These are phyloP conservation scores for Solea senegalensis DNA, from an alignment of 2,113 vertebrate species.

Conservation along the genomic window DNA sequence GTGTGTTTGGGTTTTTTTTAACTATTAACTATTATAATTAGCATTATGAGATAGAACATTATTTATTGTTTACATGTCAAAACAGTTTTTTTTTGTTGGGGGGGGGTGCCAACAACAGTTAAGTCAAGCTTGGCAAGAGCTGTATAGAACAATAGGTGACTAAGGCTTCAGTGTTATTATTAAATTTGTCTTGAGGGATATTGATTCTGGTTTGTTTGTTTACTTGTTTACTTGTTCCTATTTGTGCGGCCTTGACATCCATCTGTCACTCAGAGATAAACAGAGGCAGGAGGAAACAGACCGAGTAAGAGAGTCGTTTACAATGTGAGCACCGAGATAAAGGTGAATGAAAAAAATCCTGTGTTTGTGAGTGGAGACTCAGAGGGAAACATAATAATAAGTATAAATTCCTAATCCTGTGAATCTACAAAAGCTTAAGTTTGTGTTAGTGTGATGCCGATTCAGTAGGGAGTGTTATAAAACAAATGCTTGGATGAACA, in stretches of 20 bases:
- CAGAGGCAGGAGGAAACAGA: slow-evolving; percentile 30
- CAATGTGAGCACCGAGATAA: slow-evolving; percentile 21
- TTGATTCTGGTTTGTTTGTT: slow-evolving; percentile 73
- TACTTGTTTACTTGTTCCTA: slow-evolving; percentile 59
- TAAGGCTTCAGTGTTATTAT: slow-evolving; percentile 60
- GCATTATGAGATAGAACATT: neutral
- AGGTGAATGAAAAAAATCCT: slow-evolving; percentile 41
- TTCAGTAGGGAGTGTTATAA: slow-evolving; percentile 58
- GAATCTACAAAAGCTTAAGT: slow-evolving; percentile 35
- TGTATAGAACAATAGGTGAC: slow-evolving; percentile 40
- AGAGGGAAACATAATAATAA: slow-evolving; percentile 6
- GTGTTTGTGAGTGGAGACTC: slow-evolving; percentile 28
- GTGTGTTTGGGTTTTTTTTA: too few relatives aligned
- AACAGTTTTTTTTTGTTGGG: slow-evolving; percentile 5
- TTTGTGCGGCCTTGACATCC: slow-evolving; percentile 64
- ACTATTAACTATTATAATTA: too few relatives aligned
- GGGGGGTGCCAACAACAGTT: slow-evolving; percentile 17
- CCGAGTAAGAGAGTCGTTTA: slow-evolving; percentile 33
- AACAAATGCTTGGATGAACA: slow-evolving; percentile 73
- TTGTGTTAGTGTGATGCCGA: slow-evolving; percentile 31
- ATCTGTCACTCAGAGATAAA: slow-evolving; percentile 59
- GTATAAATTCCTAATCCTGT: slow-evolving; percentile 31
- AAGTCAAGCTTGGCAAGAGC: slow-evolving; percentile 31
- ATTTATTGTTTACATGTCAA: slow-evolving; percentile 11
- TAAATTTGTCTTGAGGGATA: slow-evolving; percentile 68